Conservation (phyloP, 2,888 invertebrate species). For the Platycheirus albimanus region DNA sequence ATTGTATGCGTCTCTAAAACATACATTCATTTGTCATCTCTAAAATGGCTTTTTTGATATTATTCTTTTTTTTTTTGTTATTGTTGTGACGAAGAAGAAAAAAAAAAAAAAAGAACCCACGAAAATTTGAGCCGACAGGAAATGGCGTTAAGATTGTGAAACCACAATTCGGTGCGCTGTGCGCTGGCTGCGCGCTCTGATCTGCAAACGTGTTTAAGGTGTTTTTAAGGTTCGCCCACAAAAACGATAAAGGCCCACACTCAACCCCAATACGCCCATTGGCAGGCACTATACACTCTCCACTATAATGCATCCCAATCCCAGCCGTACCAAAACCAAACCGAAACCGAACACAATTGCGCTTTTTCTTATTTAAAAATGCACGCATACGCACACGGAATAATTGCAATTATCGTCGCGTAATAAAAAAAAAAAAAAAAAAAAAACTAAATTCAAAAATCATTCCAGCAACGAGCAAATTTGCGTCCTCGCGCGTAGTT, state of each 20-base stretch:
- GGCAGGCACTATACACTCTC: constrained; percentile 27
- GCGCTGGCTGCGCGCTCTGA: constrained; percentile 53
- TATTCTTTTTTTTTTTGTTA: not conserved
- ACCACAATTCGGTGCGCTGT: constrained; percentile 66
- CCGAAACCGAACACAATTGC: constrained; percentile 66
- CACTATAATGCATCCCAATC: constrained; percentile 38
- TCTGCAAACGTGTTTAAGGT: constrained; percentile 53
- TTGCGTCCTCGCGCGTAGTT: constrained; percentile 52
- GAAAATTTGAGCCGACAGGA: constrained; percentile 71
- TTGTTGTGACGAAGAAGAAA: no score
- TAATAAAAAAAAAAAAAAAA: constrained; percentile 44
- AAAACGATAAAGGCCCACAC: constrained; percentile 74
- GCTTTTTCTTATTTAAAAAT: constrained; percentile 9
- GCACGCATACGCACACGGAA: constrained; percentile 68
- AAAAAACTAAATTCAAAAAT: constrained; percentile 62
- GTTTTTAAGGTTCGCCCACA: constrained; percentile 72
- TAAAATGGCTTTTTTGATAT: constrained; percentile 21
- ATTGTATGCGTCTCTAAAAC: not conserved
- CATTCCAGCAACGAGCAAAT: constrained; percentile 54
- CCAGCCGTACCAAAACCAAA: no score
- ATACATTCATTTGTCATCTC: constrained; percentile 66
- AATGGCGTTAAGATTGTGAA: constrained; percentile 73
- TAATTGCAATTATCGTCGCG: constrained; percentile 74
- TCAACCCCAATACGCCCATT: constrained; percentile 73
- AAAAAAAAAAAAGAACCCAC: constrained; percentile 50